Evolutionary conservation across 2,113 vertebrate genomes (phyloP).

Genomic region (Sporophila hypoxantha): DNA sequence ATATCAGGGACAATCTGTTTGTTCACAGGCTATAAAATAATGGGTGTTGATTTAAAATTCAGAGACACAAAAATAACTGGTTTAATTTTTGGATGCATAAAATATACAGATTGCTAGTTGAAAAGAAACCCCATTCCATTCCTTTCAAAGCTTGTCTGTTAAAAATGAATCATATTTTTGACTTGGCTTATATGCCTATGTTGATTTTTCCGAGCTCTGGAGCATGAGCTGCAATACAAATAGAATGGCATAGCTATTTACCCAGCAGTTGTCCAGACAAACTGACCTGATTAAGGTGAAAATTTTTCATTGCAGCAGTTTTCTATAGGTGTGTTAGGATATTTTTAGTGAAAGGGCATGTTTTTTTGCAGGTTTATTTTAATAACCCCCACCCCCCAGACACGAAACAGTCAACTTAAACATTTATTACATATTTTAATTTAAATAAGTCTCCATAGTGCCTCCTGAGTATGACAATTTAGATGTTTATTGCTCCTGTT

Average conservation of each 20-base stretch:
- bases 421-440: neutral
- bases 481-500: neutral
- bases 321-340: neutral
- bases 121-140: rapidly evolving
- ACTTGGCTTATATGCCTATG: neutral
- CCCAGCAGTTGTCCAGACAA: neutral
- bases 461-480: neutral
- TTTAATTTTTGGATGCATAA: neutral
- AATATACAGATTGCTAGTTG: neutral
- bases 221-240: neutral
- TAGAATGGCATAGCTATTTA: neutral
- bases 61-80: neutral
- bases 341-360: neutral
- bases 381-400: neutral
- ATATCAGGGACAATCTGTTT: neutral
- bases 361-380: neutral
- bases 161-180: neutral
- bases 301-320: neutral
- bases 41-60: neutral
- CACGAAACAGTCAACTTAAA: neutral
- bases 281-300: slow-evolving; percentile 9
- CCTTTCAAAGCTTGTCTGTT: neutral
- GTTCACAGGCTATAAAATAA: neutral
- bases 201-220: slow-evolving; percentile 3
- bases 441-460: neutral